Conservation (phyloP, 2,113 vertebrate genomes). For the Melanocharis versteri region DNA sequence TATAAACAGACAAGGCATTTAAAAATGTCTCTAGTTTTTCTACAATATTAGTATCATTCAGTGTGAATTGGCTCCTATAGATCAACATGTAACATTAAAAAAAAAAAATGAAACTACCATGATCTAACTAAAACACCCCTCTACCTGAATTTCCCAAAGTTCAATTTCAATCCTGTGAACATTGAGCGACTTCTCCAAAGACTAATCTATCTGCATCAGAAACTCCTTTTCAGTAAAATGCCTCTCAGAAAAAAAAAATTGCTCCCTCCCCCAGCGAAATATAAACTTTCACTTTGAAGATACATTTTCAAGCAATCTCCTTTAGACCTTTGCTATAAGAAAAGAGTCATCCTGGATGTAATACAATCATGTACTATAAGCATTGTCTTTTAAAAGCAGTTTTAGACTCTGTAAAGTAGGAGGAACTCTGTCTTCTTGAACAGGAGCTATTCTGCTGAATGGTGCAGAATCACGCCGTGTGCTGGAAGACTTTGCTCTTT, state of each 20-base stretch:
- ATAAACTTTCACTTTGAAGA: neutral
- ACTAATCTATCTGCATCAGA: neutral
- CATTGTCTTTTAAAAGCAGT: neutral
- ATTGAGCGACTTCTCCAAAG: neutral
- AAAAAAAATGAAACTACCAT: neutral
- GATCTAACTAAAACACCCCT: neutral
- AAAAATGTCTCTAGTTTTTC: neutral
- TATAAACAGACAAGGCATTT: neutral
- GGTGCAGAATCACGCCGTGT: neutral
- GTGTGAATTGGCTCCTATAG: neutral
- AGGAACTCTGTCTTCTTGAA: neutral
- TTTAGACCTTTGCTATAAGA: neutral
- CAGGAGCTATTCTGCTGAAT: neutral
- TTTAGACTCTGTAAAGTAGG: neutral
- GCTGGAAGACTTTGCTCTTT: neutral
- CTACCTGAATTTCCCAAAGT: neutral
- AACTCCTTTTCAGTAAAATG: neutral
- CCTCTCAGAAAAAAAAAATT: neutral
- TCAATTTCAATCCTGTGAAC: neutral
- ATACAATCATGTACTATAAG: neutral
- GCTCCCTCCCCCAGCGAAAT: neutral
- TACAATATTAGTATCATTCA: neutral
- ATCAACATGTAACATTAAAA: neutral
- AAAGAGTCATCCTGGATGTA: neutral
- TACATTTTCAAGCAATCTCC: neutral